A percentile compares a stretch with the other conserved stretches of the same genome.
phyloP scores from a whole-genome alignment of 1,140 invertebrate genomes.

The Drosophila bipectinata region DNA sequence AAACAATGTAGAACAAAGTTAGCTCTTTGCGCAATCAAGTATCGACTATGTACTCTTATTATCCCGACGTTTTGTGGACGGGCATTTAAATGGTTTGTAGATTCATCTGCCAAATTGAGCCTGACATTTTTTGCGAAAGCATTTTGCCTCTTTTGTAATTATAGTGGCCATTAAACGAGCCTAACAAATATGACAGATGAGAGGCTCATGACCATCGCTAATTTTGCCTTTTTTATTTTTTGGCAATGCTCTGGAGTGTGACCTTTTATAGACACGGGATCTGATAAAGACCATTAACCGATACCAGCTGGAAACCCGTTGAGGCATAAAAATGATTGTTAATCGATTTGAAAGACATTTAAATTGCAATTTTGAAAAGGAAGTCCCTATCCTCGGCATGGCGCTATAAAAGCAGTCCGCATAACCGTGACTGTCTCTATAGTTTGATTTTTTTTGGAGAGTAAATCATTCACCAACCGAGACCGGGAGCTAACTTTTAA shows the following conservation, averaged over 20 bases:
- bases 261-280: slow-evolving; percentile 2
- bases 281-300: slow-evolving; percentile 8
- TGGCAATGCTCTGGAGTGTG: slow-evolving; percentile 41
- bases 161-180: slow-evolving; percentile 13
- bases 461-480: neutral
- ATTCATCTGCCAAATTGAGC: slow-evolving; percentile 57
- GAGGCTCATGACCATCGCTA: slow-evolving; percentile 18
- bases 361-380: slow-evolving; percentile 42
- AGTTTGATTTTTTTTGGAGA: slow-evolving; percentile 11
- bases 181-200: slow-evolving; percentile 12
- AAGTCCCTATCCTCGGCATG: neutral
- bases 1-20: slow-evolving; percentile 4
- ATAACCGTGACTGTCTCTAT: slow-evolving; percentile 4
- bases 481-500: slow-evolving; percentile 17
- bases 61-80: slow-evolving; percentile 18
- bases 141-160: slow-evolving; percentile 31
- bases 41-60: neutral
- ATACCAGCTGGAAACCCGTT: slow-evolving; percentile 8
- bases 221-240: slow-evolving; percentile 30
- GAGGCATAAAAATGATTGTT: slow-evolving; percentile 34
- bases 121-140: slow-evolving; percentile 28
- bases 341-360: slow-evolving; percentile 40
- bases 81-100: slow-evolving; percentile 35
- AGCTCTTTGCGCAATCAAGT: neutral
- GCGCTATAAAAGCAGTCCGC: slow-evolving; percentile 52